Conservation (phyloP, 2,888 invertebrate genomes). For the Campopleginae sp. region DNA sequence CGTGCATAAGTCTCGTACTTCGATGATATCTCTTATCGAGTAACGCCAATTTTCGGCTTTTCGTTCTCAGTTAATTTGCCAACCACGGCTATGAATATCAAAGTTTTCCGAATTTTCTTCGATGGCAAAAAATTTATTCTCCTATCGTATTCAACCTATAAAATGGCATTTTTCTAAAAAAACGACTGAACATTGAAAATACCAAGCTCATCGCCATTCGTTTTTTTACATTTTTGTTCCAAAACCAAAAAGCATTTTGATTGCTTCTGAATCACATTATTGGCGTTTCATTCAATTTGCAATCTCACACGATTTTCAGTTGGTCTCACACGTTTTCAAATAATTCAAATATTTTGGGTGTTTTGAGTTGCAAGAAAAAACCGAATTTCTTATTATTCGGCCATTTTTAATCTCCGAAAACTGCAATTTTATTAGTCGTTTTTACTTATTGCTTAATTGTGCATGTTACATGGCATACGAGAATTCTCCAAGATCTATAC, state of each 20-base stretch:
- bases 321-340: neutral
- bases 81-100: slow-evolving; percentile 11
- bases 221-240: neutral
- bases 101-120: slow-evolving; percentile 2
- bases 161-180: neutral
- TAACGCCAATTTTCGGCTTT: neutral
- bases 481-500: neutral
- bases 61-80: neutral
- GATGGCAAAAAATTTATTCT: neutral
- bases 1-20: neutral
- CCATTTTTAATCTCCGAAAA: too few species aligned
- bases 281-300: neutral
- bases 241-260: neutral
- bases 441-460: too few species aligned
- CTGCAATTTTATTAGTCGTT: too few species aligned
- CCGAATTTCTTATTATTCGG: too few species aligned
- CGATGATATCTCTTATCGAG: neutral
- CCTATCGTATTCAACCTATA: neutral
- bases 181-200: neutral
- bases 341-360: neutral
- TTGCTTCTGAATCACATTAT: neutral
- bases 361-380: neutral
- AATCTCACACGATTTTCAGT: neutral
- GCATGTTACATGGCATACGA: too few species aligned
- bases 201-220: neutral